phyloP scores from a whole-genome alignment of 2,797 vertebrate genomes.

The Thripadectes ignobilis region DNA sequence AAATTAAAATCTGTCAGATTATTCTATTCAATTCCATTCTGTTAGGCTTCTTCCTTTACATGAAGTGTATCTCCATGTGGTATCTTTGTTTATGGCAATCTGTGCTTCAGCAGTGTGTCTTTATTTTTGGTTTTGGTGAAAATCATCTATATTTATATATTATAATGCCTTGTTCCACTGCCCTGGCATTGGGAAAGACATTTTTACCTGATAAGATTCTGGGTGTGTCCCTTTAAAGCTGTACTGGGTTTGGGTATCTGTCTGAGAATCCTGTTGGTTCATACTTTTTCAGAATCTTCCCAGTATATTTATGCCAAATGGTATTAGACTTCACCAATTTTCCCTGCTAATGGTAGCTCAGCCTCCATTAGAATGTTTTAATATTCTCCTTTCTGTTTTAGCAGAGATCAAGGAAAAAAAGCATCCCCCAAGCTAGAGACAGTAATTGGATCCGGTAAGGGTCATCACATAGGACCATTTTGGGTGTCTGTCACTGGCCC shows the following conservation, averaged over 20 bases:
- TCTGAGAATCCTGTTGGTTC: neutral
- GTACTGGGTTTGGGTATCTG: neutral
- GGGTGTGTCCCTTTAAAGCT: neutral
- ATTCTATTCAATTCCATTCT: neutral
- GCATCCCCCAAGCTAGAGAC: neutral
- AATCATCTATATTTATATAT: neutral
- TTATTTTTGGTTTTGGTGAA: neutral
- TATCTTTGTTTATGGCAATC: neutral
- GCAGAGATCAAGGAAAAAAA: neutral
- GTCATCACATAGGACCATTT: neutral
- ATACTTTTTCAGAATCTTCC: neutral
- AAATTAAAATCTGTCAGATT: neutral
- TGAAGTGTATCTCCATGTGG: fast-evolving
- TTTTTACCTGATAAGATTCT: neutral
- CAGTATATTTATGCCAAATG: neutral
- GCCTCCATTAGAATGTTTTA: neutral
- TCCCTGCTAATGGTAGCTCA: neutral
- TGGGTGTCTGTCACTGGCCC: neutral
- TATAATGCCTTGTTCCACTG: neutral
- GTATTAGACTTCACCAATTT: neutral
- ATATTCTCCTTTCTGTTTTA: neutral
- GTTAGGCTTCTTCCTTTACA: neutral
- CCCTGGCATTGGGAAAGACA: neutral
- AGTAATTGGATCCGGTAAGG: neutral
- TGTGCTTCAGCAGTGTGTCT: neutral